Percentiles rank a stretch among this genome's conserved stretches.
These are phyloP conservation scores for Haliaeetus leucogaster DNA, from an alignment of 2,113 vertebrate genomes.

Conservation along the genomic window DNA sequence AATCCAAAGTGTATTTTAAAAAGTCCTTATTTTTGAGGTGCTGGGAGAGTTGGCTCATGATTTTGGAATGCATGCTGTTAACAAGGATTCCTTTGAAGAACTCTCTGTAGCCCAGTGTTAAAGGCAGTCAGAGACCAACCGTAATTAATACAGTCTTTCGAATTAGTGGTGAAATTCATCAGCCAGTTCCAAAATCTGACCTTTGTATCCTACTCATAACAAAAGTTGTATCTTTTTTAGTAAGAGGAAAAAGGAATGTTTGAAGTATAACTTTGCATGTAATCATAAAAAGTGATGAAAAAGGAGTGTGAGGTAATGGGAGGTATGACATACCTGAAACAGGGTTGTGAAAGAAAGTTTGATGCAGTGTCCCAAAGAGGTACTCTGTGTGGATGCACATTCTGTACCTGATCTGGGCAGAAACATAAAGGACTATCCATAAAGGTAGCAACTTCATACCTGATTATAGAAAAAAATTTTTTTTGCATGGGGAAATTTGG, in stretches of 20 bases:
- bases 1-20: conserved; percentile 36
- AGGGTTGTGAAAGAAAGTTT: not conserved
- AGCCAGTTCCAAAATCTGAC: not conserved
- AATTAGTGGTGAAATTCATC: conserved; percentile 52
- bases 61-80: conserved; percentile 35
- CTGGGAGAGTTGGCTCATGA: conserved; percentile 40
- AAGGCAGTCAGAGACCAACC: conserved; percentile 17
- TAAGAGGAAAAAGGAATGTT: not conserved
- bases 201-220: not conserved
- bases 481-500: not conserved
- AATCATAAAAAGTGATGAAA: not conserved
- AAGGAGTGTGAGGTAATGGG: not conserved
- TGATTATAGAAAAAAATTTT: not conserved
- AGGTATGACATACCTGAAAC: not conserved
- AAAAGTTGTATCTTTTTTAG: not conserved
- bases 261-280: not conserved
- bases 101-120: conserved; percentile 42
- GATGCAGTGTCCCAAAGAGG: not conserved
- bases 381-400: not conserved
- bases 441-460: not conserved
- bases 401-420: not conserved
- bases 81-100: conserved; percentile 55
- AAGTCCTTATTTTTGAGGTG: conserved; percentile 59
- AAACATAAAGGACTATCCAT: not conserved
- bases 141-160: conserved; percentile 52